Conservation (phyloP, 2,113 vertebrate genomes). For the Hepsetus odoe region DNA sequence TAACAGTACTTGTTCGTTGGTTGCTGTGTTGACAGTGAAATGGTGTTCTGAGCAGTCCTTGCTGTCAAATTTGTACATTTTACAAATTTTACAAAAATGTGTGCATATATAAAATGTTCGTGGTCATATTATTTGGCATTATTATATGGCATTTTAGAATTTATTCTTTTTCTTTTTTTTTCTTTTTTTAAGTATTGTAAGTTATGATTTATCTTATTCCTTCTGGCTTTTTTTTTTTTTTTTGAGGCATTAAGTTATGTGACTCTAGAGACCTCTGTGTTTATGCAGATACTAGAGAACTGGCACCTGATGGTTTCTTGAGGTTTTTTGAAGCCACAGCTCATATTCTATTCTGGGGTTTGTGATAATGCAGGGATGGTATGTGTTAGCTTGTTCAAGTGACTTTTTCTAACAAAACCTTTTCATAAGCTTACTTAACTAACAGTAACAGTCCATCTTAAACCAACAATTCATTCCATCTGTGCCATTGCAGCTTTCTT, state of each 20-base stretch:
- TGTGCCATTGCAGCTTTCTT: background rate
- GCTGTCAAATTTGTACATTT: background rate
- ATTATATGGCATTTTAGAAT: too few species aligned
- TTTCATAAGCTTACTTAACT: conserved; percentile 24
- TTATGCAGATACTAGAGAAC: background rate
- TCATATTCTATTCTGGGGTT: background rate
- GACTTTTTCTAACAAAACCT: conserved; percentile 25
- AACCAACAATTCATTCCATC: conserved; percentile 11
- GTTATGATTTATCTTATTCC: background rate
- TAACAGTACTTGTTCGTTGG: conserved; percentile 1
- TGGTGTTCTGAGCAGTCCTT: background rate
- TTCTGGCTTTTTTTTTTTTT: background rate
- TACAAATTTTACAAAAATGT: too few species aligned
- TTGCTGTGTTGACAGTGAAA: conserved; percentile 4
- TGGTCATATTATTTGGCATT: background rate
- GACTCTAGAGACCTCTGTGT: background rate
- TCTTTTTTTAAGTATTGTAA: background rate
- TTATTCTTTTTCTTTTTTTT: background rate
- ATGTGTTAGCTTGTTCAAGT: background rate
- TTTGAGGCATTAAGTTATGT: background rate
- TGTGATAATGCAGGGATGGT: background rate
- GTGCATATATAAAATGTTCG: background rate
- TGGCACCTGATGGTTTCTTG: background rate
- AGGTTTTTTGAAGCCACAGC: background rate
- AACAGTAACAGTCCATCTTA: conserved; percentile 34